These are phyloP conservation scores for Amblyopsis rosae DNA, from an alignment of 2,113 vertebrate species.

Conservation along the genomic window DNA sequence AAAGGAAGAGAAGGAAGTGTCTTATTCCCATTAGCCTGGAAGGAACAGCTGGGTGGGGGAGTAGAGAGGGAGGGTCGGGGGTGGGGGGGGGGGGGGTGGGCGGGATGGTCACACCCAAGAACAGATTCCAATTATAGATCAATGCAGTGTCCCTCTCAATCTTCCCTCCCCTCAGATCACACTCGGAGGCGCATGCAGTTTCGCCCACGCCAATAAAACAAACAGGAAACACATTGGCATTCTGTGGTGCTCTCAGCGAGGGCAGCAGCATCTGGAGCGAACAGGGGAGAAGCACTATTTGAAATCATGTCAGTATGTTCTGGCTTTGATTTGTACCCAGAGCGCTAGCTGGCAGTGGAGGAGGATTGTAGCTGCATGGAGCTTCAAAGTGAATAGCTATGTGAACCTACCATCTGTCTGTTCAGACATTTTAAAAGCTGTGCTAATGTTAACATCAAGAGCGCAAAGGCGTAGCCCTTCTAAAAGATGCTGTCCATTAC, in stretches of 20 bases:
- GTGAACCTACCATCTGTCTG: conserved; percentile 50
- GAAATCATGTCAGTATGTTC: conserved; percentile 59
- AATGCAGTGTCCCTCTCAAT: conserved; percentile 75
- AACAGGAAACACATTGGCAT: conserved; percentile 71
- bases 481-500: conserved; percentile 4
- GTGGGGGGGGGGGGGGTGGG: conserved; percentile 40
- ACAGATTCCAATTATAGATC: conserved; percentile 85
- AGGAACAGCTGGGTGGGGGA: conserved; percentile 35
- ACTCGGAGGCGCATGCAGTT: conserved; percentile 70
- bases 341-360: conserved; percentile 25
- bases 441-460: conserved; percentile 30
- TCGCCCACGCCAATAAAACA: conserved; percentile 78
- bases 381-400: conserved; percentile 58
- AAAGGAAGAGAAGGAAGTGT: conserved; percentile 53
- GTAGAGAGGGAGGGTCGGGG: too few species aligned
- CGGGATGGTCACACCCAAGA: conserved; percentile 75
- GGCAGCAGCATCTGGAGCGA: conserved; percentile 35
- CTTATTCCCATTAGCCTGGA: conserved; percentile 53
- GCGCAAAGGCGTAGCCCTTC: conserved; percentile 29
- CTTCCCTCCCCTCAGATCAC: conserved; percentile 75
- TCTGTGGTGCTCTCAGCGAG: conserved; percentile 42
- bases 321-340: conserved; percentile 42
- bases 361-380: conserved; percentile 22
- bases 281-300: conserved; percentile 33
- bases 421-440: conserved; percentile 12